Percentiles rank a stretch among this genome's conserved stretches.
phyloP scores from a whole-genome alignment of 2,797 vertebrate species.

The Gobionotothen gibberifrons region DNA sequence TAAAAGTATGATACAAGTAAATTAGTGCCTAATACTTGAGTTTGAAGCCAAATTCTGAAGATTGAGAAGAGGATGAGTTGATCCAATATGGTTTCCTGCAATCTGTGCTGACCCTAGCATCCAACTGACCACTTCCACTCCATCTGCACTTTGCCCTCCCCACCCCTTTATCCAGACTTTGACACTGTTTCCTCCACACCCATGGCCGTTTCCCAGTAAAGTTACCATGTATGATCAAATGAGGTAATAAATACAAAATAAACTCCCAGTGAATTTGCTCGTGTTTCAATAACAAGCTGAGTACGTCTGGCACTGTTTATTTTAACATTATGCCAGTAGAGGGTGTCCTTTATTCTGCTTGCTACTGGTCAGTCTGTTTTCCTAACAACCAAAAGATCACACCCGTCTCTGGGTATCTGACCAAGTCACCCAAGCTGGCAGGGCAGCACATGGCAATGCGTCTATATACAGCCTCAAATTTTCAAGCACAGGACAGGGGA shows the following conservation, averaged over 20 bases:
- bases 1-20: slow-evolving; percentile 44
- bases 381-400: slow-evolving; percentile 50
- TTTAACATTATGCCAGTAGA: slow-evolving; percentile 59
- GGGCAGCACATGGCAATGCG: slow-evolving; percentile 26
- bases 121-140: slow-evolving; percentile 67
- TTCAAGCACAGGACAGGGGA: slow-evolving; percentile 31
- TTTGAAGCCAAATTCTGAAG: slow-evolving; percentile 55
- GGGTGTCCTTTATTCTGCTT: slow-evolving; percentile 54
- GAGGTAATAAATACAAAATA: slow-evolving; percentile 1
- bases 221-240: not conserved
- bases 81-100: slow-evolving; percentile 75
- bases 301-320: not conserved
- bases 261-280: not conserved
- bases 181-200: slow-evolving; percentile 55
- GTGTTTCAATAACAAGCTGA: not conserved
- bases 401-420: slow-evolving; percentile 32
- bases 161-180: slow-evolving; percentile 49
- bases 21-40: slow-evolving; percentile 44
- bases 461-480: slow-evolving; percentile 43
- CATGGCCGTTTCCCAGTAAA: slow-evolving; percentile 45
- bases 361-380: slow-evolving; percentile 34
- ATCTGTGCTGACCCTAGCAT: slow-evolving; percentile 62
- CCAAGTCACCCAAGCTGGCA: slow-evolving; percentile 57
- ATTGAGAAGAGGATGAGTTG: slow-evolving; percentile 65
- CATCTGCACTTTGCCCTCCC: slow-evolving; percentile 60